phyloP scores from a whole-genome alignment of 2,113 vertebrate genomes.

The Chionomys nivalis region DNA sequence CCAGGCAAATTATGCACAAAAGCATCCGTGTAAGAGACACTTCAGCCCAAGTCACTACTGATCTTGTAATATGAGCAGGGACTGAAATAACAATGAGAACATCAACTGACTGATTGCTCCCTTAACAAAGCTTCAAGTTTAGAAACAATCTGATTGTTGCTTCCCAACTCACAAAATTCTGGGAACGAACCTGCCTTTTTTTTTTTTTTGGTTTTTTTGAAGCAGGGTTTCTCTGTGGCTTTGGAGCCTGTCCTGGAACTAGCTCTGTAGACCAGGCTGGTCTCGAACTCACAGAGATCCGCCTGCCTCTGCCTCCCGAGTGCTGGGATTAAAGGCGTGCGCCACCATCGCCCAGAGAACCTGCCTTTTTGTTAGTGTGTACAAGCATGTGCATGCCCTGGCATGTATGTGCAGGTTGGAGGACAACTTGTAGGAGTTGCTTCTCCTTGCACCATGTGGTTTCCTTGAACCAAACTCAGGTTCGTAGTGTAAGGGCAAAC shows the following conservation, averaged over 20 bases:
- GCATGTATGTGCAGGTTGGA: neutral
- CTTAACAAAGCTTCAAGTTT: slow-evolving; percentile 34
- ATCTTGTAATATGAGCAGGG: neutral
- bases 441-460: neutral
- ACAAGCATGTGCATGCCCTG: neutral
- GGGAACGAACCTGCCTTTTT: neutral
- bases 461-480: neutral
- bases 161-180: neutral
- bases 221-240: too few species aligned
- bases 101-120: neutral
- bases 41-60: neutral
- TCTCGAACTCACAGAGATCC: too few species aligned
- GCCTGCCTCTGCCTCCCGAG: too few species aligned
- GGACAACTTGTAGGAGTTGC: neutral
- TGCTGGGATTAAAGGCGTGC: too few species aligned
- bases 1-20: neutral
- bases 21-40: neutral
- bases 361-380: neutral
- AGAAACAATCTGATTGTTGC: neutral
- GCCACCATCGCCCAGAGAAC: too few species aligned
- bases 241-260: too few species aligned
- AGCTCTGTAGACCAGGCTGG: too few species aligned
- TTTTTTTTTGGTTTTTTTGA: too few species aligned
- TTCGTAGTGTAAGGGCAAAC: neutral
- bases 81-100: neutral